Conservation (phyloP, 2,888 invertebrate species). For the Caenorhabditis auriculariae region DNA sequence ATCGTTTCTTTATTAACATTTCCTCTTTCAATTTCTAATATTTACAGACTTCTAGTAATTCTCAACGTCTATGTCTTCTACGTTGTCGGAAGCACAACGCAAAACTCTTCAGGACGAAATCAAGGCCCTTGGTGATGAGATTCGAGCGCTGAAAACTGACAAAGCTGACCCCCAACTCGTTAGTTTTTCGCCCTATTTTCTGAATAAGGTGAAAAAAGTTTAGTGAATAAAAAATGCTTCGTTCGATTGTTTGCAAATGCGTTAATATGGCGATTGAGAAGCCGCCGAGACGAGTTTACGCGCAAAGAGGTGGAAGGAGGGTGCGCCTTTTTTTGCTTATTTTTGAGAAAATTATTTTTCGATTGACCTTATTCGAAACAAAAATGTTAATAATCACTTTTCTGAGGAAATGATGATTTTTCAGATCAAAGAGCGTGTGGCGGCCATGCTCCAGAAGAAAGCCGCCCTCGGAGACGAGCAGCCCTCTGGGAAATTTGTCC, state of each 20-base stretch:
- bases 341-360: background rate
- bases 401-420: slow-evolving; percentile 10
- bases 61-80: slow-evolving; percentile 23
- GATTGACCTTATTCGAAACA: background rate
- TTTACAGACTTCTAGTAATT: too few relatives aligned
- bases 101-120: slow-evolving; percentile 29
- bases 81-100: slow-evolving; percentile 15
- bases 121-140: slow-evolving; percentile 34
- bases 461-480: slow-evolving; percentile 70
- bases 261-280: slow-evolving; percentile 2
- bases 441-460: slow-evolving; percentile 80
- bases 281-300: slow-evolving; percentile 37
- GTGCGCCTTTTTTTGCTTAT: slow-evolving; percentile 16
- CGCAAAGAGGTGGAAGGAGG: slow-evolving; percentile 55
- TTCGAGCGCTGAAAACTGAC: slow-evolving; percentile 26
- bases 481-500: slow-evolving; percentile 44
- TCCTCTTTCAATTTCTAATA: too few relatives aligned
- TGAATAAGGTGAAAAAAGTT: background rate
- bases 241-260: background rate
- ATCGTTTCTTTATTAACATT: too few relatives aligned
- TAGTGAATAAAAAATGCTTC: slow-evolving; percentile 3
- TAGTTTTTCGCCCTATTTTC: slow-evolving; percentile 5
- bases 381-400: background rate
- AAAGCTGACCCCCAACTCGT: slow-evolving; percentile 35
- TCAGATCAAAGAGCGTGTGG: slow-evolving; percentile 83